Percentiles rank a stretch among this genome's conserved stretches.
Conservation (phyloP, 2,113 vertebrate species). For the Fukomys damarensis region DNA sequence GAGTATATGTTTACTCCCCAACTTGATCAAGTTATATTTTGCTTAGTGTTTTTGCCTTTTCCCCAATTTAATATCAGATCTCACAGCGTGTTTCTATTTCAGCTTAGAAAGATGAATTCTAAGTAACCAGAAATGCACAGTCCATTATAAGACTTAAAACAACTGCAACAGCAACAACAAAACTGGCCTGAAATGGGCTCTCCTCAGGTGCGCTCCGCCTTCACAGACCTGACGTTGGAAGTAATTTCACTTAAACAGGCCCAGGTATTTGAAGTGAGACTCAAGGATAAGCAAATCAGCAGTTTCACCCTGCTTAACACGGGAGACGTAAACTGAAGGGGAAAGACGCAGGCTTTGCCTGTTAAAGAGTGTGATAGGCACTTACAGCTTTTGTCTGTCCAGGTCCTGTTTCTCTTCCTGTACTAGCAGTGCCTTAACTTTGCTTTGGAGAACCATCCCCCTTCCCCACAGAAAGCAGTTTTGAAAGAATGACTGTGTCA, state of each 20-base stretch:
- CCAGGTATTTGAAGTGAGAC: background rate
- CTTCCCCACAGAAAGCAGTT: background rate
- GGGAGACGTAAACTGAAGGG: background rate
- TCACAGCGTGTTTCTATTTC: background rate
- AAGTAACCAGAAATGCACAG: background rate
- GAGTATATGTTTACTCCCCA: constrained; percentile 13
- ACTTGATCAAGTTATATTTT: background rate
- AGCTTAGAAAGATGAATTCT: background rate
- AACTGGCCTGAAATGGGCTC: background rate
- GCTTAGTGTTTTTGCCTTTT: background rate
- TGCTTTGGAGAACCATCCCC: background rate
- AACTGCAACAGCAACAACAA: background rate
- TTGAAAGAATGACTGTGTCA: background rate
- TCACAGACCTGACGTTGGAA: background rate
- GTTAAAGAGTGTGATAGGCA: background rate
- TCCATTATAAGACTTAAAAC: constrained; percentile 44
- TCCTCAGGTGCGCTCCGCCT: background rate
- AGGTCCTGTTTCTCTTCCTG: background rate
- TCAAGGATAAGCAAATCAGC: background rate
- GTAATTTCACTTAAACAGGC: background rate
- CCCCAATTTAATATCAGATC: background rate
- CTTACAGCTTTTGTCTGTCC: background rate
- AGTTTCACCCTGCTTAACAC: background rate
- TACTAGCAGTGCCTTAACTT: background rate
- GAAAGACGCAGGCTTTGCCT: background rate